Percentiles rank a stretch among this genome's conserved stretches.
phyloP scores from a whole-genome alignment of 2,113 vertebrate species.

The Fulmarus glacialis region DNA sequence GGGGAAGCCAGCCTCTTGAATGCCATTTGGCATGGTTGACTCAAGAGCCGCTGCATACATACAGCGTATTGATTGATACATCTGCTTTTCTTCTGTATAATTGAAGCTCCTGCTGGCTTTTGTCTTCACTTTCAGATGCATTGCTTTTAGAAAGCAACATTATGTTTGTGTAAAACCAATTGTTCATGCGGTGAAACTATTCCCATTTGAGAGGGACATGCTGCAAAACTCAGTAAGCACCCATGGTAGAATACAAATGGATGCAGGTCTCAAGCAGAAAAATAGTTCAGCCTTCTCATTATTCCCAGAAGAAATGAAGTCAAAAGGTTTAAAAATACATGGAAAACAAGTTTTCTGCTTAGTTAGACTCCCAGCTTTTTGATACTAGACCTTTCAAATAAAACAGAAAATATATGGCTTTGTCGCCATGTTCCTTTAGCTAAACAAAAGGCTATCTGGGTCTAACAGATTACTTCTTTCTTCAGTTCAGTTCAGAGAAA shows the following conservation, averaged over 20 bases:
- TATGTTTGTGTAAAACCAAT: not conserved
- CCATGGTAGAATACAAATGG: not conserved
- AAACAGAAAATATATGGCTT: not conserved
- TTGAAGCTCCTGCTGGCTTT: not conserved
- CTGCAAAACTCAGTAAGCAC: not conserved
- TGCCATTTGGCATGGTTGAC: not conserved
- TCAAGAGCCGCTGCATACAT: not conserved
- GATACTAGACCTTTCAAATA: not conserved
- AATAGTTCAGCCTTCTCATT: not conserved
- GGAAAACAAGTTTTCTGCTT: not conserved
- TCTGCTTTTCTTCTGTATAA: not conserved
- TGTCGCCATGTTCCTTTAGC: not conserved
- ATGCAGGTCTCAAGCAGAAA: not conserved
- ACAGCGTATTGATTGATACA: accelerated
- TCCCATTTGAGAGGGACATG: not conserved
- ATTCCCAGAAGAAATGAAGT: not conserved
- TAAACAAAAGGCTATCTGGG: not conserved
- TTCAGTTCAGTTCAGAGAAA: not conserved
- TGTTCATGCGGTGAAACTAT: not conserved
- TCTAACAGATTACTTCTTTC: not conserved
- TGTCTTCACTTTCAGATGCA: not conserved
- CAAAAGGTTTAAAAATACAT: not conserved
- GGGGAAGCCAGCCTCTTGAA: not conserved
- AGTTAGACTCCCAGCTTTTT: not conserved
- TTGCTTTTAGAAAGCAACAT: not conserved